These are phyloP conservation scores for Ploceus nigricollis DNA, from an alignment of 2,113 vertebrate species.

Conservation along the genomic window DNA sequence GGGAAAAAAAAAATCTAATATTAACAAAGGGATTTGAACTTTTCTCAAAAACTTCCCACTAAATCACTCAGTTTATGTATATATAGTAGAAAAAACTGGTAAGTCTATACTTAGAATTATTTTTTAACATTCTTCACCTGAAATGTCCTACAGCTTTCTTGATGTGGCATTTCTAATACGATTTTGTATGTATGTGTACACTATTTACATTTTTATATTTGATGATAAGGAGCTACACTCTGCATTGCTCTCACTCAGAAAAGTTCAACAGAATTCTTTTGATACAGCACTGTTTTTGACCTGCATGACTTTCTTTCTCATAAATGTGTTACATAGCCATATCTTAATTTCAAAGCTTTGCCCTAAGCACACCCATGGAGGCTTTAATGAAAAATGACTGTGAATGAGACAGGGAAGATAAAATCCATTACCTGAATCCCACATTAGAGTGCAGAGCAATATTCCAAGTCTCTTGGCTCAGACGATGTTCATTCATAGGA, in stretches of 20 bases:
- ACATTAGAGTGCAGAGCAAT: slow-evolving; percentile 84
- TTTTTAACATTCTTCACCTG: not conserved
- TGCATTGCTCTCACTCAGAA: not conserved
- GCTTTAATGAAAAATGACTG: not conserved
- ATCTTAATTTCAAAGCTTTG: not conserved
- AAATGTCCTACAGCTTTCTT: not conserved
- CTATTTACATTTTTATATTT: not conserved
- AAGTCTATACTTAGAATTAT: not conserved
- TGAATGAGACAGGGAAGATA: not conserved
- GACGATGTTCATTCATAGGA: slow-evolving; percentile 77
- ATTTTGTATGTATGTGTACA: not conserved
- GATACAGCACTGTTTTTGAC: not conserved
- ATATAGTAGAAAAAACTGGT: not conserved
- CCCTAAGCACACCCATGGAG: not conserved
- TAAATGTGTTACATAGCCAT: not conserved
- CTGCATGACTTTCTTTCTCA: not conserved
- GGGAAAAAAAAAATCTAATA: not conserved
- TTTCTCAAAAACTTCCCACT: not conserved
- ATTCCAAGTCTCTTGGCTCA: slow-evolving; percentile 81
- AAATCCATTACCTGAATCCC: slow-evolving; percentile 85
- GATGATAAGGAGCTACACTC: not conserved
- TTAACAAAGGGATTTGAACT: not conserved
- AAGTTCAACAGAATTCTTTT: not conserved
- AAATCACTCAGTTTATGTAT: not conserved
- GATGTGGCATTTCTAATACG: not conserved